Evolutionary conservation across 2,113 vertebrate genomes (phyloP).

Genomic region (Gambusia holbrooki): DNA sequence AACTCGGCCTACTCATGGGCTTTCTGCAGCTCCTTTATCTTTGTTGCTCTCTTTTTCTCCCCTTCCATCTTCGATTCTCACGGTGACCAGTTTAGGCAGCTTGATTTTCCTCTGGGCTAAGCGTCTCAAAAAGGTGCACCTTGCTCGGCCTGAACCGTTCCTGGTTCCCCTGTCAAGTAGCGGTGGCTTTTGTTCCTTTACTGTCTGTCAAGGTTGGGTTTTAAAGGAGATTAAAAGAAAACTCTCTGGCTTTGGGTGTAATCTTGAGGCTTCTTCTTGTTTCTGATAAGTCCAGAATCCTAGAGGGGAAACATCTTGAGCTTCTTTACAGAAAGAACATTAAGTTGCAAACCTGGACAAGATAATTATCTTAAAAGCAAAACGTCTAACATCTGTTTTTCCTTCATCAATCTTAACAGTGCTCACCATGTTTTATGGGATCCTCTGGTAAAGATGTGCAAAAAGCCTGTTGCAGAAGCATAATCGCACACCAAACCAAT

Average conservation of each 20-base stretch:
- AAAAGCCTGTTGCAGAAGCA: background rate
- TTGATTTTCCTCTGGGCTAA: conserved; percentile 29
- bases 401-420: background rate
- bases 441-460: background rate
- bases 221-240: background rate
- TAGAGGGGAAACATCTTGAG: background rate
- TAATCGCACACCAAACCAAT: background rate
- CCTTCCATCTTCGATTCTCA: conserved; percentile 19
- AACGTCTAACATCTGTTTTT: background rate
- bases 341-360: no score
- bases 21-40: conserved; percentile 41
- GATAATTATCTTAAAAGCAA: background rate
- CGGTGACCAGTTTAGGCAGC: conserved; percentile 39
- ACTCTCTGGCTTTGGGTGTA: background rate
- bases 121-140: conserved; percentile 25
- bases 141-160: conserved; percentile 6
- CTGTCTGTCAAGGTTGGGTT: background rate
- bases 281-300: background rate
- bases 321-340: no score
- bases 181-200: background rate
- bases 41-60: conserved; percentile 30
- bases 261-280: background rate
- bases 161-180: conserved; percentile 5
- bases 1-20: conserved; percentile 53
- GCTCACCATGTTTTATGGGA: no score